These are phyloP conservation scores for Glareola pratincola DNA, from an alignment of 2,113 vertebrate genomes.

Conservation along the genomic window DNA sequence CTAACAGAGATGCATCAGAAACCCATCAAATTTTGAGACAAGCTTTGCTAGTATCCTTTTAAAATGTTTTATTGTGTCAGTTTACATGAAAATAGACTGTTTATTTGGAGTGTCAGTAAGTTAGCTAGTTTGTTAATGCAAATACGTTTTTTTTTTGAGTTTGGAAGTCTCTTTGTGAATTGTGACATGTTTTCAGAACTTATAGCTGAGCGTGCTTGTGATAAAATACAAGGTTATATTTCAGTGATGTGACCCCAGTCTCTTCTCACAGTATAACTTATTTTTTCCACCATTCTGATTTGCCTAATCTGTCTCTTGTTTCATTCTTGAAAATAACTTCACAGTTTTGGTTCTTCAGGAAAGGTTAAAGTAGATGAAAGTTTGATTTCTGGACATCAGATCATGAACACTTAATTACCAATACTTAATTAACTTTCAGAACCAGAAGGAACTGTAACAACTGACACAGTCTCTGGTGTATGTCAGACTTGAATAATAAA, in stretches of 20 bases:
- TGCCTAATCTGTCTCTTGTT: neutral
- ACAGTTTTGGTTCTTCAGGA: neutral
- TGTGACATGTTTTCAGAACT: neutral
- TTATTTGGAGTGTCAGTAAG: neutral
- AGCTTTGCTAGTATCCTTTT: neutral
- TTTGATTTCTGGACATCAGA: neutral
- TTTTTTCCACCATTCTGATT: neutral
- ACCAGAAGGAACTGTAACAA: neutral
- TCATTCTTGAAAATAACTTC: neutral
- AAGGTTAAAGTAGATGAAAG: neutral
- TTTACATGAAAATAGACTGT: neutral
- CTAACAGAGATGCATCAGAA: neutral
- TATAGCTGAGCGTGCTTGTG: neutral
- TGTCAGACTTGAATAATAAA: neutral
- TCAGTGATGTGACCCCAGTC: neutral
- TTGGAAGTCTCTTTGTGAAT: neutral
- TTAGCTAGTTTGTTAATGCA: neutral
- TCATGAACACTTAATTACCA: neutral
- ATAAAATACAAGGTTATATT: neutral
- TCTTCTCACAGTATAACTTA: neutral
- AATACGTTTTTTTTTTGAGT: neutral
- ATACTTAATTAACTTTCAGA: neutral
- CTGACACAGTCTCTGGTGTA: neutral
- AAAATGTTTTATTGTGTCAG: neutral
- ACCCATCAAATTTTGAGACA: neutral